Percentiles rank a stretch among this genome's conserved stretches.
Evolutionary conservation across 2,888 invertebrate genomes (phyloP).

Genomic region (Agriopis aurantiaria): DNA sequence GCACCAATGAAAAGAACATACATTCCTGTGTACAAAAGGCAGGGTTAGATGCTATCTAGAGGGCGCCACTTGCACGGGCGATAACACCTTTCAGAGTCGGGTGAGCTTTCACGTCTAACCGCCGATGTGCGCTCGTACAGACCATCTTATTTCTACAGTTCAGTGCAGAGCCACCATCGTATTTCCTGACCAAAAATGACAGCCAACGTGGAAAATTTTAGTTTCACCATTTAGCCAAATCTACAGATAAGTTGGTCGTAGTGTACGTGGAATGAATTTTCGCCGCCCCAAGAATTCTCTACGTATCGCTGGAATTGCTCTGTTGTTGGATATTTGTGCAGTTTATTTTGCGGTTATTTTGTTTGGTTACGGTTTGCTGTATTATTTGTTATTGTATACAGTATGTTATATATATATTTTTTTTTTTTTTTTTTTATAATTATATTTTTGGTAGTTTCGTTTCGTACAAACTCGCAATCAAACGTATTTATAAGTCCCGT

Average conservation of each 20-base stretch:
- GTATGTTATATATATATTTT: too few species aligned
- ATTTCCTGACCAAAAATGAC: neutral
- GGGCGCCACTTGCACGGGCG: conserved; percentile 43
- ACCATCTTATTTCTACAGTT: neutral
- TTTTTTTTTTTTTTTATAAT: too few species aligned
- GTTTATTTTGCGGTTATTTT: conserved; percentile 21
- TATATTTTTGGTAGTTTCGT: neutral
- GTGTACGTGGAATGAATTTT: conserved; percentile 41
- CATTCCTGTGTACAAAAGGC: conserved; percentile 25
- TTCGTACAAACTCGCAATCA: too few species aligned
- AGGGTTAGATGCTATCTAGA: conserved; percentile 43
- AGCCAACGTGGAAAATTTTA: neutral
- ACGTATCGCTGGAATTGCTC: conserved; percentile 22
- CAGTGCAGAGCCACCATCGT: neutral
- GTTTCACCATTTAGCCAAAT: neutral
- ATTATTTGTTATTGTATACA: too few species aligned
- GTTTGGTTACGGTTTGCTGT: neutral
- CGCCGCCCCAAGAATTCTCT: conserved; percentile 27
- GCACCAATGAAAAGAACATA: conserved; percentile 23
- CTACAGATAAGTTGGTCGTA: neutral
- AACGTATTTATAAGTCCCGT: too few species aligned
- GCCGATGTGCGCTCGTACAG: conserved; percentile 33
- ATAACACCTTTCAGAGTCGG: conserved; percentile 43
- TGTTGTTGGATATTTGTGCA: conserved; percentile 19
- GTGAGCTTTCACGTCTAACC: conserved; percentile 35